A percentile compares a stretch with the other conserved stretches of the same genome.
These are phyloP conservation scores for Lycaon pictus DNA, from an alignment of 2,113 vertebrate species.

Conservation along the genomic window DNA sequence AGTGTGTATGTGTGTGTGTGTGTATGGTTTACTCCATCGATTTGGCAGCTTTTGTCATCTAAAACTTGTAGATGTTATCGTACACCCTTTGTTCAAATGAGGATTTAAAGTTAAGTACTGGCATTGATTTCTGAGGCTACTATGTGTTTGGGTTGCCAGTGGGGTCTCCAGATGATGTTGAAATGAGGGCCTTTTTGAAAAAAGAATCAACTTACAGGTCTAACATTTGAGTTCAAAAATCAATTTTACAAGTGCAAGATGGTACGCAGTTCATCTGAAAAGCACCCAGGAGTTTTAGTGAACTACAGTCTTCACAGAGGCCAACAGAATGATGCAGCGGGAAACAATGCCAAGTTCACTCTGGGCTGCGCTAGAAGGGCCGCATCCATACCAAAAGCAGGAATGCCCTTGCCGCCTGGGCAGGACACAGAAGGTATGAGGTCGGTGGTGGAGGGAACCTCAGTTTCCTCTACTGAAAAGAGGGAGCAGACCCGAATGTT, in stretches of 20 bases:
- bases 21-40: neutral
- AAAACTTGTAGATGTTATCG: neutral
- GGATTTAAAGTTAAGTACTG: slow-evolving; percentile 17
- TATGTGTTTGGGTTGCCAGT: neutral
- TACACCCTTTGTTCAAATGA: neutral
- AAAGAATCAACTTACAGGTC: slow-evolving; percentile 1
- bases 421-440: no score
- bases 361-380: neutral
- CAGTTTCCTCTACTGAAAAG: slow-evolving; percentile 40
- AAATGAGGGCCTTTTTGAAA: neutral
- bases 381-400: neutral
- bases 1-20: neutral
- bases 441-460: neutral
- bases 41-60: neutral
- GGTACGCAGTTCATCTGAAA: slow-evolving; percentile 24
- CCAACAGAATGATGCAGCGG: neutral
- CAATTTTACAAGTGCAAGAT: slow-evolving; percentile 61
- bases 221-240: slow-evolving; percentile 48
- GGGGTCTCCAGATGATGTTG: neutral
- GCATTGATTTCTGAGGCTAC: neutral
- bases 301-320: neutral
- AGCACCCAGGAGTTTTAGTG: neutral
- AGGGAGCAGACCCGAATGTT: neutral
- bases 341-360: neutral
- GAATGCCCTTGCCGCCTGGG: rapidly evolving